Evolutionary conservation across 1,140 invertebrate species (phyloP), one percentile per base, ranked within the genome.

Genomic region (Meloidogyne chitwoodi): DNA sequence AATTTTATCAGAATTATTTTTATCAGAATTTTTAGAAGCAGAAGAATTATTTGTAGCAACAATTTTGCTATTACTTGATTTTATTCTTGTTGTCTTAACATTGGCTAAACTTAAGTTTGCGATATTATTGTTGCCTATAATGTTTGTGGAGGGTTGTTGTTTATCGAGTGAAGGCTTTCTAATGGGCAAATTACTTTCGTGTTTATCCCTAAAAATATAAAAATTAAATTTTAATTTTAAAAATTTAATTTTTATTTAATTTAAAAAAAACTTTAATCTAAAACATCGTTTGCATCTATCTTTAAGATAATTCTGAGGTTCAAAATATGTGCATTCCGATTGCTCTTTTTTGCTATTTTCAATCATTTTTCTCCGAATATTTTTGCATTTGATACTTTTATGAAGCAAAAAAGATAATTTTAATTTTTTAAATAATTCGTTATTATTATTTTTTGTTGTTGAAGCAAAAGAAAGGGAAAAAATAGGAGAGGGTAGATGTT

Each of bases 261-360:
- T 38, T 0, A 38, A 38, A 56, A 80, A 74, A 56, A 76, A 79
- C 68, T 81, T 83, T n/a, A 83, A 73, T 34, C 83, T 75, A 69
- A 85, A 85, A 68, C 84, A 85, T 44, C 81, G 81, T 73, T 84
- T 86, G 77, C 84, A 85, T 19, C 84, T 76, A 27, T 85, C 84
- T 29, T 80, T 77, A 26, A 86, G 76, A 77, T 86, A 86, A 68
- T 81, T 87, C 61, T 85, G 84, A 66, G 84, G 85, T 70, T 86
- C 84, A 77, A 86, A 86, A 16, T 80, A 83, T 19, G 68, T 78
- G 71, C 84, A 86, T 26, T 79, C 65, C 0, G 0, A 8, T n/a
- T 73, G 56, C n/a, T 56, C 48, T 56, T 56, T 56, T 56, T n/a
- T n/a, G n/a, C 5, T 56, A 10, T 6, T 56, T 56, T 56, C 48